Conservation (phyloP, 2,888 invertebrate genomes). For the Sinopyrophorus schimmeli region DNA sequence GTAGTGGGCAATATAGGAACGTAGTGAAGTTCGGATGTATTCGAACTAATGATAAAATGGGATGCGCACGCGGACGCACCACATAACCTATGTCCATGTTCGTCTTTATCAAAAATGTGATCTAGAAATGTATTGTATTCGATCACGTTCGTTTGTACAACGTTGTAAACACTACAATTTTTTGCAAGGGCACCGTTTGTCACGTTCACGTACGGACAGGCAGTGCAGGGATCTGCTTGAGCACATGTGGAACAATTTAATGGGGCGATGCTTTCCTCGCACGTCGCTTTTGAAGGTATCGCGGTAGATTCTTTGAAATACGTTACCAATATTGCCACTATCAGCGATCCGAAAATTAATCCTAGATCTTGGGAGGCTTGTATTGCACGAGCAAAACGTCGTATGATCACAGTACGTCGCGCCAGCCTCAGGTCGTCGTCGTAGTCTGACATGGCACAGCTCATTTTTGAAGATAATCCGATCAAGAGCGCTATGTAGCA, state of each 20-base stretch:
- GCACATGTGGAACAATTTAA: slow-evolving; percentile 25
- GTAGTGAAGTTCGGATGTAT: slow-evolving; percentile 30
- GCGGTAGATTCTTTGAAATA: slow-evolving; percentile 26
- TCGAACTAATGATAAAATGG: slow-evolving; percentile 23
- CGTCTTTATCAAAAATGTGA: slow-evolving; percentile 59
- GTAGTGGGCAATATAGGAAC: slow-evolving; percentile 48
- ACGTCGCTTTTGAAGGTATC: neutral
- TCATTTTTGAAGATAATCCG: slow-evolving; percentile 54
- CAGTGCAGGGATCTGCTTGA: slow-evolving; percentile 23
- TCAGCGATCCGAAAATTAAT: slow-evolving; percentile 59
- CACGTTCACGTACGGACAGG: slow-evolving; percentile 17
- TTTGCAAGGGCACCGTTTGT: slow-evolving; percentile 15
- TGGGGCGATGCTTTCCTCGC: neutral
- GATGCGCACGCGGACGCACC: slow-evolving; percentile 63
- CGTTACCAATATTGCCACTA: slow-evolving; percentile 55
- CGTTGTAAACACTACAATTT: slow-evolving; percentile 20
- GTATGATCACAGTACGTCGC: slow-evolving; percentile 51
- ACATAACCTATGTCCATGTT: slow-evolving; percentile 61
- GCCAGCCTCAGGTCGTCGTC: slow-evolving; percentile 51
- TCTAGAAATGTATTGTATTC: slow-evolving; percentile 51
- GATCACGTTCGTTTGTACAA: slow-evolving; percentile 20
- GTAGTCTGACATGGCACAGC: slow-evolving; percentile 53
- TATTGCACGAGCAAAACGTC: slow-evolving; percentile 60
- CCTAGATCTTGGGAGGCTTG: slow-evolving; percentile 63
- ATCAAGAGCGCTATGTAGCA: slow-evolving; percentile 52